Base-by-base conservation (phyloP, 2,888 invertebrate species). In the Harpalus rufipes region DNA sequence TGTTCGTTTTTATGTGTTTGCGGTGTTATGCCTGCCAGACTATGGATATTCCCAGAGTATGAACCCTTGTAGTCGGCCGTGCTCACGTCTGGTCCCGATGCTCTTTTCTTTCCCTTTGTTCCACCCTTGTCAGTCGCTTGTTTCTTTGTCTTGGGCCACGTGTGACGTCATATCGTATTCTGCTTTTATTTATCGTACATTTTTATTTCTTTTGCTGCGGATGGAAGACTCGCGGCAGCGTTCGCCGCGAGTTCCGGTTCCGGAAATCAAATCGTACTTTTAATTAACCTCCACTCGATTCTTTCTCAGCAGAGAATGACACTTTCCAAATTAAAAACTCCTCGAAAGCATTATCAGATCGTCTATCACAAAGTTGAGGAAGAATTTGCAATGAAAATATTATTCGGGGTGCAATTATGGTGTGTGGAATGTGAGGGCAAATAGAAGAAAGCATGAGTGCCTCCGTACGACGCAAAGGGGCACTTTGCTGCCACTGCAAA, bases 161-260 rank as follows among this genome's bases (percentile, higher is more conserved):
- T 78, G 56, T 78, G 78, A 78, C 78, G 78, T 78, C 78, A 78
- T 78, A 78, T 78, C 78, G 78, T 14, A 78, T 78, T 58, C 78
- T 12, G 56, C 56, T 58, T 78, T 78, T 58, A 78, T 78, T 78
- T 78, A 78, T 78, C 78, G 58, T 25, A 44, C 56, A 58, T 78
- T 78, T 78, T 78, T 78, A 78, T 58, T 58, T 78, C 58, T 39
- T 32, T 32, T 32, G 18, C 6, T 12, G 65, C 12, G 18, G 21
- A 18, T 32, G 25, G 25, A 32, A 10, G 12, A 65, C 25, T 25
- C 21, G 21, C 21, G 21, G 21, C 21, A 21, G 21, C 21, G 21
- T 21, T 21, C 12, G 32, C 65, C 32, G 65, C 25, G n/a, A 39
- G 72, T n/a, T 12, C 25, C 72, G 10, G 10, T 14, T 72, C 16